Conservation (phyloP, 2,888 invertebrate genomes). For the Romanomermis culicivorax region DNA sequence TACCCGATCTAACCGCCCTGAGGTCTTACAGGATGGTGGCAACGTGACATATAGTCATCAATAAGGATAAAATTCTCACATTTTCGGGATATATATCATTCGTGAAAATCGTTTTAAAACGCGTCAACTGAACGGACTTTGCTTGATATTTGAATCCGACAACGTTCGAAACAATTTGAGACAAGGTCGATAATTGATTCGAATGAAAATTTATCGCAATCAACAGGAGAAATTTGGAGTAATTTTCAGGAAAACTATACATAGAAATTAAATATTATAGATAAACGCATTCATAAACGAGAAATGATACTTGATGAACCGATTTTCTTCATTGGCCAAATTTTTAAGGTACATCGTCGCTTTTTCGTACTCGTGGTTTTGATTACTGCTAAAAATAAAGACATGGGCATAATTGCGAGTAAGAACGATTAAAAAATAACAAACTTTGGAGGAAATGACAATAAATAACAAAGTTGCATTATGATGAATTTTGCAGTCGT, state of each 20-base stretch:
- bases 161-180: slow-evolving; percentile 75
- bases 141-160: slow-evolving; percentile 78
- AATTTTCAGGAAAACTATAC: slow-evolving; percentile 11
- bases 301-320: too few species aligned
- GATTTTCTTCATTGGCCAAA: too few species aligned
- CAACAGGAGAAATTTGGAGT: slow-evolving; percentile 73
- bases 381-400: too few species aligned
- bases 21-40: too few species aligned
- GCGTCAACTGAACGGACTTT: slow-evolving; percentile 48
- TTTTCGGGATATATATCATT: slow-evolving; percentile 92
- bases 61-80: too few species aligned
- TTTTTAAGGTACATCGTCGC: too few species aligned
- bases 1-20: too few species aligned
- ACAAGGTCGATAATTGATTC: slow-evolving; percentile 72
- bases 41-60: too few species aligned
- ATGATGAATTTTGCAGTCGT: not conserved
- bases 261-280: not conserved
- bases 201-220: slow-evolving; percentile 94
- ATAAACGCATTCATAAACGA: too few species aligned
- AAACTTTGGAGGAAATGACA: not conserved
- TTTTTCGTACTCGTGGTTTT: too few species aligned
- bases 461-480: not conserved
- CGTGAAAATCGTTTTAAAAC: slow-evolving; percentile 77
- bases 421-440: too few species aligned
- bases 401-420: too few species aligned